Base-by-base conservation (phyloP, 2,888 invertebrate genomes). In the Pyrrhia umbra region DNA sequence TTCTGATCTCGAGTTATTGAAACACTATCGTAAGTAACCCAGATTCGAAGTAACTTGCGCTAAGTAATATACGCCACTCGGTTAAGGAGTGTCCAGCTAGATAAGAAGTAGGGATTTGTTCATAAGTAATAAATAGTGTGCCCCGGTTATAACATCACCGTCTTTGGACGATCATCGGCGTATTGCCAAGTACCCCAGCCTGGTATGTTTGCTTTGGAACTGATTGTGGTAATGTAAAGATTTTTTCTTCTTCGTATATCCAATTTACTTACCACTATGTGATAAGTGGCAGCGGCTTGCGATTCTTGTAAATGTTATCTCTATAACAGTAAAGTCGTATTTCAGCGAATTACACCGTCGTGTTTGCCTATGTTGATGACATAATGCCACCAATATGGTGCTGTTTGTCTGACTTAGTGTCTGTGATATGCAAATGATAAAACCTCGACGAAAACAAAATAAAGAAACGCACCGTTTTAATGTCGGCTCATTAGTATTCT, bases 401-500 rank as follows among this genome's bases (percentile, higher is more conserved):
- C 34, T 75, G 67, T 73, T 73, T 71, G 73, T 77, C 77, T 70
- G 75, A 71, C 80, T 59, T 50, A 57, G 16, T 37, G 77, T 77
- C 77, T 79, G 68, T 37, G 39, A 60, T 39, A 72, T 69, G 72
- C 68, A 60, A 70, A 57, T 67, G 58, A 67, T 72, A 73, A 57
- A 75, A 73, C 62, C 30, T 67, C 70, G 66, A 65, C 60, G 55
- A 57, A 66, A 75, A 68, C 70, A 73, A 74, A 73, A 64, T 50
- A 56, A 68, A 66, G 62, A 55, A 51, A 40, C 27, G n/a, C 57
- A 56, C 56, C 55, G 61, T 70, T 74, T 64, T 52, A 58, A 57
- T 57, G 50, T 54, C 46, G 65, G 62, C 69, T 76, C 59, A 73
- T 84, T 76, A 76, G 68, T 76, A 84, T 82, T 77, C 70, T 55